phyloP scores from a whole-genome alignment of 2,797 vertebrate genomes.

The Dendrocincla fuliginosa region DNA sequence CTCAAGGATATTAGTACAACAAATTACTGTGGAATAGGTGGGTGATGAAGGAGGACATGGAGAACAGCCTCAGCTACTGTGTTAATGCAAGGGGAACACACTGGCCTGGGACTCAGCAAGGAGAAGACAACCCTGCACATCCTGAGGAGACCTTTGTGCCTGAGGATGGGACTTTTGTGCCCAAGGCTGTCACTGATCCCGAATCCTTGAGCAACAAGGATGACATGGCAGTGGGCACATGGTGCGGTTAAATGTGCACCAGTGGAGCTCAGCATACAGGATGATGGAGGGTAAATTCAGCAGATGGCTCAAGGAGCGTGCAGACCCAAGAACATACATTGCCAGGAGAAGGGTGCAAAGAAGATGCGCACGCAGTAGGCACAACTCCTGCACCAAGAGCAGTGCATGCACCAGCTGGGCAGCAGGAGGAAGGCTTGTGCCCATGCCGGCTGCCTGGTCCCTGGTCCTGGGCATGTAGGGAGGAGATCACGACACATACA shows the following conservation, averaged over 20 bases:
- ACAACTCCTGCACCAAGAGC: neutral
- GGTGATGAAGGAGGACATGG: neutral
- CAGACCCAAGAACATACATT: neutral
- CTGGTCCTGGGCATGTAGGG: neutral
- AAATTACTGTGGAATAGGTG: neutral
- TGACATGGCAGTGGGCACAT: fast-evolving
- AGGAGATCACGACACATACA: constrained; percentile 6
- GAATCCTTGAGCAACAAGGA: neutral
- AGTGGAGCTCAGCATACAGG: neutral
- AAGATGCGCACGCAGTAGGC: neutral
- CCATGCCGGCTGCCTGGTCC: fast-evolving
- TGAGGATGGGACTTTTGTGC: neutral
- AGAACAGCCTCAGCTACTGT: neutral
- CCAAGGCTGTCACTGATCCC: neutral
- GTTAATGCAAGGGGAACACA: neutral
- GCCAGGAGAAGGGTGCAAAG: neutral
- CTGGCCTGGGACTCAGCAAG: neutral
- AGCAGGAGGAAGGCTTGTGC: neutral
- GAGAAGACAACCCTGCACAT: neutral
- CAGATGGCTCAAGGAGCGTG: neutral
- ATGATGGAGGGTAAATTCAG: neutral
- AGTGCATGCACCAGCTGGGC: fast-evolving
- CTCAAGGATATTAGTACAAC: neutral
- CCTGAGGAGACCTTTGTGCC: fast-evolving
- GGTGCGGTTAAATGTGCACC: fast-evolving